Percentiles rank a stretch among this genome's conserved stretches.
phyloP scores from a whole-genome alignment of 1,140 invertebrate species.

The Drepana arcuata region DNA sequence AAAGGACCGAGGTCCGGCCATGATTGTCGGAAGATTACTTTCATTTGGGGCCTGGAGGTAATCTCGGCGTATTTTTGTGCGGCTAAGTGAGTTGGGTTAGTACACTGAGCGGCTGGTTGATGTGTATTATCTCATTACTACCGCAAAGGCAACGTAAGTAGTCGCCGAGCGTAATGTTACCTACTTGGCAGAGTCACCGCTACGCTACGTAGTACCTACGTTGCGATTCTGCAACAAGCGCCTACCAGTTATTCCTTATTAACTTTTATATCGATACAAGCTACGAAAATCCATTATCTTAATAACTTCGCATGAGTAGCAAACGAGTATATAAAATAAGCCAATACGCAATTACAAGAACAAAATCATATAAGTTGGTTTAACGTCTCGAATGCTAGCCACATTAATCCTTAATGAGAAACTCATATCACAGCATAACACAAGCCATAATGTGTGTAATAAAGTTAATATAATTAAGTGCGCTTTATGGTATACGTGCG shows the following conservation, averaged over 20 bases:
- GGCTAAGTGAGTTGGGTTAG: constrained; percentile 9
- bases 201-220: too few relatives aligned
- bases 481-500: constrained; percentile 15
- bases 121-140: constrained; percentile 26
- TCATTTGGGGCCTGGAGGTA: constrained; percentile 25
- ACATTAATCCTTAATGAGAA: constrained; percentile 15
- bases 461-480: constrained; percentile 33
- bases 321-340: constrained; percentile 2
- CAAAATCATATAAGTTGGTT: not conserved
- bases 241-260: not conserved
- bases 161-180: too few relatives aligned
- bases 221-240: not conserved
- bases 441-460: constrained; percentile 25
- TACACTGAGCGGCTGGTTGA: constrained; percentile 10
- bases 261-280: not conserved
- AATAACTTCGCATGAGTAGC: not conserved
- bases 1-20: constrained; percentile 15
- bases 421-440: constrained; percentile 24
- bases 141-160: constrained; percentile 15
- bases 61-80: constrained; percentile 33
- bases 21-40: constrained; percentile 39
- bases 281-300: not conserved
- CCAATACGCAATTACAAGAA: not conserved
- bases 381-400: constrained; percentile 2
- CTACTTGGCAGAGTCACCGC: too few relatives aligned